A percentile compares a stretch with the other conserved stretches of the same genome.
Evolutionary conservation across 2,888 invertebrate genomes (phyloP).

Genomic region (Tenthredo scrophulariae): DNA sequence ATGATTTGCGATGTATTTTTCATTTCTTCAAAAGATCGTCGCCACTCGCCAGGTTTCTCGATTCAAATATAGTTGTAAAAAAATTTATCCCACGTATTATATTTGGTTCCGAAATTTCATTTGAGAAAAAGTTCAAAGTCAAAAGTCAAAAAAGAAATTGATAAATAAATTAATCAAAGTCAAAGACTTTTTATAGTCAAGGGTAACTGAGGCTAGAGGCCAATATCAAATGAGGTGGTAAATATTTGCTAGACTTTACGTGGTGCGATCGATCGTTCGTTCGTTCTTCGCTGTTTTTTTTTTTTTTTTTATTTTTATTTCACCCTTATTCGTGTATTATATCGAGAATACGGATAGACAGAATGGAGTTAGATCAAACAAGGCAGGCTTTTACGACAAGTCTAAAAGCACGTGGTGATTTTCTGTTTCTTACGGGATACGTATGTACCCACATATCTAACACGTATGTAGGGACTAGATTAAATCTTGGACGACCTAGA

Average conservation of each 20-base stretch:
- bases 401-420: constrained; percentile 17
- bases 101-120: neutral
- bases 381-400: neutral
- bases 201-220: neutral
- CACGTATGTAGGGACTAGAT: constrained; percentile 53
- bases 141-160: no score
- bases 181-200: constrained; percentile 2
- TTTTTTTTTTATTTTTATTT: neutral
- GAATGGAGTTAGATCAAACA: neutral
- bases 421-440: neutral
- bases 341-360: neutral
- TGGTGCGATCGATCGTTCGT: neutral
- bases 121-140: no score
- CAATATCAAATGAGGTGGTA: neutral
- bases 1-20: no score
- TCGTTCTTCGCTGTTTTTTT: neutral
- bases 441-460: neutral
- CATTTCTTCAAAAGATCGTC: no score
- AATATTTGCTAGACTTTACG: neutral
- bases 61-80: no score
- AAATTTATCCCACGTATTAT: neutral
- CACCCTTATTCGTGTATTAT: neutral
- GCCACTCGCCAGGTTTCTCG: no score
- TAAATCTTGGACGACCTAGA: constrained; percentile 58
- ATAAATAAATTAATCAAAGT: neutral